A percentile compares a stretch with the other conserved stretches of the same genome.
These are phyloP conservation scores for Oncorhynchus keta DNA, from an alignment of 2,113 vertebrate genomes.

Conservation along the genomic window DNA sequence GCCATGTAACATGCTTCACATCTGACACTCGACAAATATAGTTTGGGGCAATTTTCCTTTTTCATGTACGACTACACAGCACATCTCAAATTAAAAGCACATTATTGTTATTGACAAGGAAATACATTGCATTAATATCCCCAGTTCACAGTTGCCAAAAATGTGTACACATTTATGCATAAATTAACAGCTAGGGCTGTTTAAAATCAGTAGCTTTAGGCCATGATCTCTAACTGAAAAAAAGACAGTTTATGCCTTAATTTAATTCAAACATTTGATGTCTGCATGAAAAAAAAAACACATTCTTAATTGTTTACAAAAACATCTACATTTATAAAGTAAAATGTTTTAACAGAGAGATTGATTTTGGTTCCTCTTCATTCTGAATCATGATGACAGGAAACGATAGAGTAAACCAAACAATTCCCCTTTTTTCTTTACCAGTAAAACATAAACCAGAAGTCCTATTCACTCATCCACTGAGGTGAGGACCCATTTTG, in stretches of 20 bases:
- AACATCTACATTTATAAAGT: neutral
- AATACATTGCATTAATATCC: slow-evolving; percentile 73
- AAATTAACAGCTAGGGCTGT: slow-evolving; percentile 70
- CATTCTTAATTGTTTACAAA: neutral
- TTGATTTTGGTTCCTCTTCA: neutral
- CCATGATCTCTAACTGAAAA: slow-evolving; percentile 60
- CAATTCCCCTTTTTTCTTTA: neutral
- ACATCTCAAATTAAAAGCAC: slow-evolving; percentile 73
- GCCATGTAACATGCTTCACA: slow-evolving; percentile 65
- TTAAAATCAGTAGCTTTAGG: slow-evolving; percentile 69
- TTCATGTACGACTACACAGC: slow-evolving; percentile 71
- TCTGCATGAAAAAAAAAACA: slow-evolving; percentile 35
- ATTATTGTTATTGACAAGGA: slow-evolving; percentile 72
- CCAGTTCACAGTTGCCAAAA: slow-evolving; percentile 69
- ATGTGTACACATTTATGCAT: slow-evolving; percentile 73
- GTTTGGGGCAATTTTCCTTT: slow-evolving; percentile 73
- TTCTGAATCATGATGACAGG: neutral
- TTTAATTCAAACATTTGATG: slow-evolving; percentile 63
- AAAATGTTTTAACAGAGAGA: neutral
- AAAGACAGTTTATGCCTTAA: slow-evolving; percentile 54
- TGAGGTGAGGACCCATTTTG: neutral
- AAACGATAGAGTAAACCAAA: neutral
- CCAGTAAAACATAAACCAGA: neutral
- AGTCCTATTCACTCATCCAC: neutral
- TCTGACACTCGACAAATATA: slow-evolving; percentile 65